Evolutionary conservation across 2,888 invertebrate species (phyloP).

Genomic region (Melanophora roralis): DNA sequence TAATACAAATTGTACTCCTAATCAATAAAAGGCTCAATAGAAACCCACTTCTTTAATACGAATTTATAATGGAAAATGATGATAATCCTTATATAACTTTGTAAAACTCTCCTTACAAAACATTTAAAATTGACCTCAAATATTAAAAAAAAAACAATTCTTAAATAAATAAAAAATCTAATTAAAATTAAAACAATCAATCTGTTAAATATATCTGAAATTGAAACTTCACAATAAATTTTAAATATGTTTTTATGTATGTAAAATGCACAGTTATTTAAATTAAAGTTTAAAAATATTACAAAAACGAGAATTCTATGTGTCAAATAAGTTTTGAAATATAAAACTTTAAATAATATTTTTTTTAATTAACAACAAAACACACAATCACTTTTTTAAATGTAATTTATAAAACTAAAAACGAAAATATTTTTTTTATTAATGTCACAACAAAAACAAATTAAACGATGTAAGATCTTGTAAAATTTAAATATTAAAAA

Average conservation of each 20-base stretch:
- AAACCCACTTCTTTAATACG: conserved; percentile 50
- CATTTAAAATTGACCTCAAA: conserved; percentile 26
- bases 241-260: conserved; percentile 53
- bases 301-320: conserved; percentile 36
- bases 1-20: conserved; percentile 27
- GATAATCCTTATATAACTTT: conserved; percentile 52
- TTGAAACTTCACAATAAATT: neutral
- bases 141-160: conserved; percentile 35
- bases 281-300: conserved; percentile 2
- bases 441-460: conserved; percentile 30
- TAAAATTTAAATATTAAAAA: conserved; percentile 63
- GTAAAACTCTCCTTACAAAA: neutral
- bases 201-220: neutral
- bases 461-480: conserved; percentile 57
- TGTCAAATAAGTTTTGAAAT: conserved; percentile 44
- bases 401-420: conserved; percentile 57
- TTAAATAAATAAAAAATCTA: conserved; percentile 15
- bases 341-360: conserved; percentile 11
- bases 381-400: conserved; percentile 50
- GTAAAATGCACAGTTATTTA: conserved; percentile 50
- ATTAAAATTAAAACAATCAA: neutral
- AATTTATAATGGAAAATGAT: conserved; percentile 61
- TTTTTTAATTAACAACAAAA: conserved; percentile 27
- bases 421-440: conserved; percentile 42
- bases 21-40: conserved; percentile 17